Base-by-base conservation (phyloP, 2,888 invertebrate genomes). In the Rhagium mordax region DNA sequence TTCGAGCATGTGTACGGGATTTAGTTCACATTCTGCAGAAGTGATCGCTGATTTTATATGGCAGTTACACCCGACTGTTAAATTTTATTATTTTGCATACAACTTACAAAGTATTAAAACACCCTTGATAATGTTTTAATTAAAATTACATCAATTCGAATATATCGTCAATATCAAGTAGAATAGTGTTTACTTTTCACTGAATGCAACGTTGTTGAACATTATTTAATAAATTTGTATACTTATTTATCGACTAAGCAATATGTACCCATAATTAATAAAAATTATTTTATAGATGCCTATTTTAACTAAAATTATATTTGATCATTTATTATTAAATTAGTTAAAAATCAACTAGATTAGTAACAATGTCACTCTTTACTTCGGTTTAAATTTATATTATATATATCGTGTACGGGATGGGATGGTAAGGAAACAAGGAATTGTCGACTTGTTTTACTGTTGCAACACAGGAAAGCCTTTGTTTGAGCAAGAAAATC, bases 11-110 rank as follows among this genome's bases (percentile, higher is more conserved):
- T 74, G 74, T 74, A 72, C 55, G 49, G 74, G 74, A 74, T 74
- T 72, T 74, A 74, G 72, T 71, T 74, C 71, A 47, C 68, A 74
- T 71, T 74, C 67, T 57, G 64, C 72, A 48, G 65, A 70, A 72
- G 70, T 72, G 74, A 72, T 74, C 71, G 68, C 70, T 74, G 74
- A 74, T 74, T 74, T 74, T 74, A 74, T 74, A 71, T 51, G 74
- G 71, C 55, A 71, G 68, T 74, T 62, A 71, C 62, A 65, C 51
- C n/a, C 68, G 68, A 51, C 64, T 64, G 51, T 74, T 55, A 74
- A 72, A 69, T 65, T 74, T 74, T 74, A 74, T 74, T 74, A 70
- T 74, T 72, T 72, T 71, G 72, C 72, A 69, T 71, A 71, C 67
- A 47, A 53, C 71, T 13, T 70, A 70, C 71, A 71, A 71, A 64